Evolutionary conservation across 2,113 vertebrate species (phyloP), one percentile per base, ranked within the genome.

Genomic region (Actinemys pallida): DNA sequence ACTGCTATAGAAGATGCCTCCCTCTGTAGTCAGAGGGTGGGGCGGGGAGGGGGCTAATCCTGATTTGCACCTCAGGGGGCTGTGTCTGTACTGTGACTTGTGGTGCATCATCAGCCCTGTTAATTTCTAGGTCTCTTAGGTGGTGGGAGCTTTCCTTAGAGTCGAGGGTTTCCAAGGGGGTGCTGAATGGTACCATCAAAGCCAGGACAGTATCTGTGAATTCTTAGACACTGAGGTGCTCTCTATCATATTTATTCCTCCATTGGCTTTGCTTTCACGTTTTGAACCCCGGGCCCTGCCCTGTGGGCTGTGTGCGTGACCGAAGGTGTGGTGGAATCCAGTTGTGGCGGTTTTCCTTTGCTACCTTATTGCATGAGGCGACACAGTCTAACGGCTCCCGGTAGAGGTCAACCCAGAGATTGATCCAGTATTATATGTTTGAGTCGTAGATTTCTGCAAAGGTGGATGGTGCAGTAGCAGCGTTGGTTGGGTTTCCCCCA

Each of bases 381-480:
- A 22, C 65, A 19, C 35, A 20, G 65, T 39, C n/a, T 9, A 22
- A n/a, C 4, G 9, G 65, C 65, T 39, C 35, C 9, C 8, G 19
- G 8, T 39, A 39, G n/a, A 72, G n/a, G 65, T 13, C 19, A 39
- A 10, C 9, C 5, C 6, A 31, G 13, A 29, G 59, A 35, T 14
- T 14, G 59, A 31, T 14, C 29, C 19, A 10, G n/a, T 20, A 5
- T 13, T 25, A 76, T 76, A 16, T 17, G 80, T 25, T 13, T 90
- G 65, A 96, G 88, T 5, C 2, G 52, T 7, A 13, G 42, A 14
- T 47, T 47, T 76, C 75, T 14, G 24, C 22, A 27, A 72, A 83
- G 25, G 59, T 78, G 10, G 2, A 1, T 52, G 78, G 1, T 0
- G 7, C 0, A 0, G 2, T 19, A n/a, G 3, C 20, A 13, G 22